Base-by-base conservation (phyloP, 2,113 vertebrate genomes). In the Amazona guildingii region DNA sequence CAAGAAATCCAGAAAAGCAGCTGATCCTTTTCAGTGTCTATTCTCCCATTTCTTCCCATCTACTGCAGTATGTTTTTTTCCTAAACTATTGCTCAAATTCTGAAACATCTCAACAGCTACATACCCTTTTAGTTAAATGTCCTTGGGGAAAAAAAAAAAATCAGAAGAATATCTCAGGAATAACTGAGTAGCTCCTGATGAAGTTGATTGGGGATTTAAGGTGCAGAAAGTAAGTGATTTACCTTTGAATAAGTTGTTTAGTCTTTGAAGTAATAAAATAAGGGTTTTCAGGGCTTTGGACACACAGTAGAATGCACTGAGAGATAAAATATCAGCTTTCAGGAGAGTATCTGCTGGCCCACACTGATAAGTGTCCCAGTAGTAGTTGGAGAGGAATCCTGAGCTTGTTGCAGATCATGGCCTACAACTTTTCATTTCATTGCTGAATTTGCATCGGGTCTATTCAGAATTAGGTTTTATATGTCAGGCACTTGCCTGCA, bases 371-470 rank as follows among this genome's bases (percentile, higher is more conserved):
- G 49, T 43, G 9, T 11, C 31, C 23, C 13, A 44, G 39, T 13
- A 48, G 19, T 43, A 46, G 6, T 3, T 27, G 3, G 13, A 75
- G 9, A 84, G 7, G 78, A 77, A 66, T 57, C 19, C 31, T 35
- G 25, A 83, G 3, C 28, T 11, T 15, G 2, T 29, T 54, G 57
- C 4, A 82, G 85, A 69, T 25, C 0, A 0, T 2, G 4, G 3
- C 6, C 19, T 51, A 49, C 16, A 41, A 4, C 31, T 57, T 83
- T 37, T 17, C 19, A 7, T 68, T 44, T 87, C 10, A 18, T 43
- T 69, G 25, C 11, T 77, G 24, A 75, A 91, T 9, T 29, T 11
- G 20, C 5, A 5, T 31, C 18, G 55, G 11, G 4, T 48, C 29
- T 64, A 29, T 41, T 23, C 1, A 7, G 46, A 5, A 41, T 52